A percentile compares a stretch with the other conserved stretches of the same genome.
phyloP scores from a whole-genome alignment of 2,113 vertebrate species.

The Pyxicephalus adspersus region DNA sequence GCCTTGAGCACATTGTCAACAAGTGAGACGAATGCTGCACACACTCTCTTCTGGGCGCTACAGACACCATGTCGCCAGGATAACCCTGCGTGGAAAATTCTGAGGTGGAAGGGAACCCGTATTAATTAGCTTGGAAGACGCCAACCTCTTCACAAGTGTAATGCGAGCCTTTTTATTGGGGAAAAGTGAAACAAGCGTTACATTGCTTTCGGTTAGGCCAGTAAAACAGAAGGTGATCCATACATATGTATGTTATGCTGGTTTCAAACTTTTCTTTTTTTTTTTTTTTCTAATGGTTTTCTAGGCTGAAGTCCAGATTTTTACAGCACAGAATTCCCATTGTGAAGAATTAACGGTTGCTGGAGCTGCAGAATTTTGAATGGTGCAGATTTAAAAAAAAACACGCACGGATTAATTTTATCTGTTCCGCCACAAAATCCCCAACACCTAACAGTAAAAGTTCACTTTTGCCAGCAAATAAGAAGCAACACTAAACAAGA shows the following conservation, averaged over 20 bases:
- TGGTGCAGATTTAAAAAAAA: background rate
- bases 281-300: constrained; percentile 66
- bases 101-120: constrained; percentile 73
- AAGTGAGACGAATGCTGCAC: constrained; percentile 63
- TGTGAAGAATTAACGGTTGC: constrained; percentile 10
- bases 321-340: constrained; percentile 59
- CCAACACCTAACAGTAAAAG: too few relatives aligned
- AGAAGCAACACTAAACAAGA: too few relatives aligned
- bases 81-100: constrained; percentile 82
- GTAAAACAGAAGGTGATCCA: constrained; percentile 70
- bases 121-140: constrained; percentile 70
- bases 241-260: constrained; percentile 63
- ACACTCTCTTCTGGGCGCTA: constrained; percentile 66
- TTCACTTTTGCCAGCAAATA: too few relatives aligned
- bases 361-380: constrained; percentile 4
- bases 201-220: constrained; percentile 67
- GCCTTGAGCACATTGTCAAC: constrained; percentile 62
- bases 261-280: constrained; percentile 61
- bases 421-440: background rate
- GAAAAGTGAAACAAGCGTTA: constrained; percentile 66
- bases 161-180: constrained; percentile 68
- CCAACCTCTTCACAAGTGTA: constrained; percentile 68
- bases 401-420: background rate
- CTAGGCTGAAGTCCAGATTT: constrained; percentile 67
- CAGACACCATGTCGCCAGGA: constrained; percentile 78